phyloP scores from a whole-genome alignment of 2,888 invertebrate genomes.

The Drosophila dives region DNA sequence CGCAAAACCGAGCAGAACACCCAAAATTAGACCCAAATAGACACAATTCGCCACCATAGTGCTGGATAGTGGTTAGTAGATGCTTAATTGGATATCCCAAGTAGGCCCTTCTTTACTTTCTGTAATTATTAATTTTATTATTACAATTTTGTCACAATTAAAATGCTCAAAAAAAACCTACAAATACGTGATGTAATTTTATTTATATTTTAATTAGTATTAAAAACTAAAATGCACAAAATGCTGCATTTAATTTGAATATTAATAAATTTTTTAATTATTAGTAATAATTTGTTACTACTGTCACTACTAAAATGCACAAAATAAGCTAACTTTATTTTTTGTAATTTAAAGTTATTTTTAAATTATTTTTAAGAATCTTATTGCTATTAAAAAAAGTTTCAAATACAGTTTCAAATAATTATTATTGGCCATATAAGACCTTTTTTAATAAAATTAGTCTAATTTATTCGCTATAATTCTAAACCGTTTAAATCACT shows the following conservation, averaged over 20 bases:
- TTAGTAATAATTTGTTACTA: background rate
- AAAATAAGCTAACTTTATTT: background rate
- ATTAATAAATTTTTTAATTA: background rate
- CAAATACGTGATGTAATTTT: background rate
- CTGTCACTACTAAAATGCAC: background rate
- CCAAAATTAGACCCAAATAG: slow-evolving; percentile 32
- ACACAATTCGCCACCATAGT: slow-evolving; percentile 30
- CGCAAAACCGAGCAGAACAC: slow-evolving; percentile 15
- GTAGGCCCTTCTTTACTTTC: slow-evolving; percentile 7
- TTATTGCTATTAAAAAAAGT: background rate
- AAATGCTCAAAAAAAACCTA: background rate
- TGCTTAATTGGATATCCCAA: background rate
- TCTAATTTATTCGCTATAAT: background rate
- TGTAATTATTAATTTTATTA: slow-evolving; percentile 3
- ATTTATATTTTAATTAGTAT: background rate
- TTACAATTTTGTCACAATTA: background rate
- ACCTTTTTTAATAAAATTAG: background rate
- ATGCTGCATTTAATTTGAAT: background rate
- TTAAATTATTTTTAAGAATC: background rate
- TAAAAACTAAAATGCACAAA: background rate
- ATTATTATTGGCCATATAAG: background rate
- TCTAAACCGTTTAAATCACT: background rate
- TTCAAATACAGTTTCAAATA: background rate
- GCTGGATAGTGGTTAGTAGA: slow-evolving; percentile 2
- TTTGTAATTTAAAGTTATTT: background rate